These are phyloP conservation scores for Chrysochloris asiatica DNA, from an alignment of 2,113 vertebrate species.

Conservation along the genomic window DNA sequence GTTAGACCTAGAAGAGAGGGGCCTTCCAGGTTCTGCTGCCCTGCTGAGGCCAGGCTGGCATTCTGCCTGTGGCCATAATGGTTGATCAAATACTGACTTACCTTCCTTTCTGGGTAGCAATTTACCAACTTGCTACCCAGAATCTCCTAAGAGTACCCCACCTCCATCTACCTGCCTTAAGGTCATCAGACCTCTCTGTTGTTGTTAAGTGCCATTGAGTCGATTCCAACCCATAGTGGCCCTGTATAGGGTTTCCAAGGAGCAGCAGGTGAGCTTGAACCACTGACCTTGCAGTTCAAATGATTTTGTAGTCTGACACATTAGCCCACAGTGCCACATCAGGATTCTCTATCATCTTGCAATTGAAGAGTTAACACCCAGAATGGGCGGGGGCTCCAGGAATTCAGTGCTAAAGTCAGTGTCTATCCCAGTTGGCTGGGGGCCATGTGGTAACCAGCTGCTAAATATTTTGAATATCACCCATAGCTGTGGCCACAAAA, in stretches of 20 bases:
- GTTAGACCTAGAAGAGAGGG: not conserved
- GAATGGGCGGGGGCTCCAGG: not conserved
- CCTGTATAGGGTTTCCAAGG: too few species aligned
- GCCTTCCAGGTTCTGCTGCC: not conserved
- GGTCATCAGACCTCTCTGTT: not conserved
- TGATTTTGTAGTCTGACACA: too few species aligned
- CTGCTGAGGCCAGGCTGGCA: not conserved
- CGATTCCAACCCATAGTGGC: too few species aligned
- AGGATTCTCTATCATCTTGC: not conserved
- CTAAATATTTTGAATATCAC: slow-evolving; percentile 70
- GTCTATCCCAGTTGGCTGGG: slow-evolving; percentile 32
- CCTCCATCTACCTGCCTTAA: not conserved
- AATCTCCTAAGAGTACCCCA: not conserved
- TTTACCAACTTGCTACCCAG: not conserved
- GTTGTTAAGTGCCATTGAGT: too few species aligned
- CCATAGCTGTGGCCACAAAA: slow-evolving; percentile 47
- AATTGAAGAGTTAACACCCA: slow-evolving; percentile 36
- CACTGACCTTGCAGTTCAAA: too few species aligned
- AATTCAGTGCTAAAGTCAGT: slow-evolving; percentile 38
- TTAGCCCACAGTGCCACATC: too few species aligned
- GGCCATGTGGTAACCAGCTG: slow-evolving; percentile 52
- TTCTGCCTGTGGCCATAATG: not conserved
- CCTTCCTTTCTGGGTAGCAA: not conserved
- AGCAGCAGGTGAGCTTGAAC: too few species aligned
- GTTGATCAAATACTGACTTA: not conserved